These are phyloP conservation scores for Zaprionus capensis DNA, from an alignment of 1,140 invertebrate species.

Conservation along the genomic window DNA sequence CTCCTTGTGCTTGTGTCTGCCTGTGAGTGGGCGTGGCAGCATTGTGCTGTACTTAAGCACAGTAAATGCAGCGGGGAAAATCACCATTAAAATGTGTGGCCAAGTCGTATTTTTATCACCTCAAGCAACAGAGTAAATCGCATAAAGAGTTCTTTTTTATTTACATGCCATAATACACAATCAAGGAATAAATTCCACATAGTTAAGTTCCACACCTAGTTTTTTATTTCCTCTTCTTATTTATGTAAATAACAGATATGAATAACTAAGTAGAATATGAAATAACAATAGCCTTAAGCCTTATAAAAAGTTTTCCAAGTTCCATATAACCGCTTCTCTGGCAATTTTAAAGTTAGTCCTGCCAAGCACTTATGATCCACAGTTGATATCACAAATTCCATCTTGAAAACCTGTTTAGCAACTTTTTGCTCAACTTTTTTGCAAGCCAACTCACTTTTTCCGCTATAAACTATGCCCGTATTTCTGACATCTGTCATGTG, in stretches of 20 bases:
- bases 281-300: no score
- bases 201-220: neutral
- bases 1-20: neutral
- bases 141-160: neutral
- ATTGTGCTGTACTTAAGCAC: slow-evolving; percentile 16
- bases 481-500: slow-evolving; percentile 13
- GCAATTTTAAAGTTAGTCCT: neutral
- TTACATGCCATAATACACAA: slow-evolving; percentile 4
- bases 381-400: neutral
- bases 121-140: neutral
- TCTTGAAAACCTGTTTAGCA: neutral
- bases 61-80: slow-evolving; percentile 16
- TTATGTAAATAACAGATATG: neutral
- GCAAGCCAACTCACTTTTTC: neutral
- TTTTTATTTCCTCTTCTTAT: neutral
- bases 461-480: neutral
- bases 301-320: neutral
- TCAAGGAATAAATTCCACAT: neutral
- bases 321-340: neutral
- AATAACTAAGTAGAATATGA: no score
- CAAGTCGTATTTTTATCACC: slow-evolving; percentile 19
- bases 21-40: slow-evolving; percentile 24
- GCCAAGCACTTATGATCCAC: neutral
- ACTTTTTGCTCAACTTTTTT: neutral
- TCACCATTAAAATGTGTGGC: slow-evolving; percentile 23